Evolutionary conservation across 2,113 vertebrate species (phyloP).

Genomic region (Danionella cerebrum): DNA sequence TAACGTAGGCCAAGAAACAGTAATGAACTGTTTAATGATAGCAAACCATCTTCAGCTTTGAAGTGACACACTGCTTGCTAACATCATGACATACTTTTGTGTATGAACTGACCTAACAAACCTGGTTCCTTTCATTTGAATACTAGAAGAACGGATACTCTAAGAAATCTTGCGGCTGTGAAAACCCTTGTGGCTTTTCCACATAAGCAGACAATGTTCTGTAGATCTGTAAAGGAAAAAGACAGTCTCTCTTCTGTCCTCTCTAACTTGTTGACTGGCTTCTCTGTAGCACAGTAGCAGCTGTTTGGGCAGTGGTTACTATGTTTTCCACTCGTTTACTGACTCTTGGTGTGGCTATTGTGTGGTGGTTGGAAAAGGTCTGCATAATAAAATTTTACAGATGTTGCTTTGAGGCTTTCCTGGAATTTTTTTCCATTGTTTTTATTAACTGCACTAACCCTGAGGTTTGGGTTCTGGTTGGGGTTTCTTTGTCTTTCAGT

Average conservation of each 20-base stretch:
- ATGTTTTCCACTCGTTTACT: not conserved
- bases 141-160: too few species aligned
- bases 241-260: not conserved
- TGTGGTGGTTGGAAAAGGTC: not conserved
- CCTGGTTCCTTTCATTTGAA: too few species aligned
- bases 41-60: too few species aligned
- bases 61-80: too few species aligned
- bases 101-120: too few species aligned
- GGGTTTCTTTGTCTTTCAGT: not conserved
- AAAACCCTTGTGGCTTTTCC: too few species aligned
- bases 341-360: conserved; percentile 1
- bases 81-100: too few species aligned
- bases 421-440: not conserved
- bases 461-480: too few species aligned
- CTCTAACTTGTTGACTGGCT: not conserved
- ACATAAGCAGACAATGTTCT: not conserved
- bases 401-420: not conserved
- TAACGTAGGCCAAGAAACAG: too few species aligned
- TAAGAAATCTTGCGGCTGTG: too few species aligned
- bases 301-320: not conserved
- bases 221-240: too few species aligned
- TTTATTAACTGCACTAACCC: not conserved
- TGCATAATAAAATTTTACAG: not conserved
- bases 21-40: too few species aligned
- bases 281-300: not conserved